Percentiles rank a stretch among this genome's conserved stretches.
These are phyloP conservation scores for Altica lythri DNA, from an alignment of 2,888 invertebrate species.

Conservation along the genomic window DNA sequence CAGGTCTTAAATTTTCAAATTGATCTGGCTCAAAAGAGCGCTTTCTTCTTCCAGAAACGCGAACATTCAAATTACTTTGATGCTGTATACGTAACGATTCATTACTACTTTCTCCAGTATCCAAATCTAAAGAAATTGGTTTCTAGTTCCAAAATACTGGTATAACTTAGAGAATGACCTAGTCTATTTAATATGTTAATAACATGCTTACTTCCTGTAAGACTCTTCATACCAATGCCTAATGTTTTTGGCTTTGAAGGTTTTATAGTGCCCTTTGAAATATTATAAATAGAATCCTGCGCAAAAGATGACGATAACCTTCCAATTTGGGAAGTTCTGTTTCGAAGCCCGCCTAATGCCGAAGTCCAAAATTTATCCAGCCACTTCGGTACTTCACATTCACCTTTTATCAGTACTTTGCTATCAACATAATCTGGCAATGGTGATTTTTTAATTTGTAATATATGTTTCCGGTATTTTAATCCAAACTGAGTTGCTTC, in stretches of 20 bases:
- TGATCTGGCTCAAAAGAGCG: slow-evolving; percentile 30
- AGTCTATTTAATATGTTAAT: too few relatives aligned
- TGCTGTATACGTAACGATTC: too few relatives aligned
- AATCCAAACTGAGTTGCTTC: slow-evolving; percentile 30
- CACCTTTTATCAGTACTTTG: slow-evolving; percentile 35
- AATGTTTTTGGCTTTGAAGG: slow-evolving; percentile 36
- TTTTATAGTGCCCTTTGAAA: slow-evolving; percentile 35
- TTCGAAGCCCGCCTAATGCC: slow-evolving; percentile 34
- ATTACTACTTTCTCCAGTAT: too few relatives aligned
- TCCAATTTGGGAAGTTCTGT: slow-evolving; percentile 25
- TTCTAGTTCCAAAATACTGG: too few relatives aligned
- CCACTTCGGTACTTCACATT: slow-evolving; percentile 39
- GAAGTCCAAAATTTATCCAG: slow-evolving; percentile 36
- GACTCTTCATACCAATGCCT: slow-evolving; percentile 37
- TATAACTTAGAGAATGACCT: not conserved
- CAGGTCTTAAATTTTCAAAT: slow-evolving; percentile 29
- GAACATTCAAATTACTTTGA: too few relatives aligned
- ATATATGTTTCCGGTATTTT: slow-evolving; percentile 31
- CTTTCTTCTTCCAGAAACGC: slow-evolving; percentile 35
- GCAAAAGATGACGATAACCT: slow-evolving; percentile 34
- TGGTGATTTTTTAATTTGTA: slow-evolving; percentile 26
- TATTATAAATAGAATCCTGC: slow-evolving; percentile 36
- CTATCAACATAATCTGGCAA: slow-evolving; percentile 36
- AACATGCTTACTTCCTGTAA: slow-evolving; percentile 33
- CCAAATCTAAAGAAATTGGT: too few relatives aligned